A percentile compares a stretch with the other conserved stretches of the same genome.
Conservation (phyloP, 2,797 vertebrate genomes). For the Alectoris magna region DNA sequence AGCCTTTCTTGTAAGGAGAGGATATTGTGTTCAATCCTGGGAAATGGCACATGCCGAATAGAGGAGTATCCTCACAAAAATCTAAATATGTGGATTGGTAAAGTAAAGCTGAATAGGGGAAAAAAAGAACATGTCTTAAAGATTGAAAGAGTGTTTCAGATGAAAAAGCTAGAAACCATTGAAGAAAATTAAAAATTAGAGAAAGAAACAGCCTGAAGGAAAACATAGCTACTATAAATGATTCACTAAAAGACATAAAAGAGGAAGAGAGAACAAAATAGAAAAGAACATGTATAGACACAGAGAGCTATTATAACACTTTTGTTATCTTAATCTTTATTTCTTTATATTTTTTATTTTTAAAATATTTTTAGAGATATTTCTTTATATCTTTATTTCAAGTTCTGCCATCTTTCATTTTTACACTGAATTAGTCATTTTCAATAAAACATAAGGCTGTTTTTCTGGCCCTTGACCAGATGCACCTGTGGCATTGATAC, state of each 20-base stretch:
- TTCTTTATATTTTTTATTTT: no score
- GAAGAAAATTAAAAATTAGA: not conserved
- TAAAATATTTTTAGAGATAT: no score
- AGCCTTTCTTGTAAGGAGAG: not conserved
- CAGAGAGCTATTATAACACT: not conserved
- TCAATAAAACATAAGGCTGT: not conserved
- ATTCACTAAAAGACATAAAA: not conserved
- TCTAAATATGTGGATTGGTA: not conserved
- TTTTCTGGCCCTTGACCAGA: not conserved
- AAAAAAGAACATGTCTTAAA: not conserved
- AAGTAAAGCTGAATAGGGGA: not conserved
- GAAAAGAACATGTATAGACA: not conserved
- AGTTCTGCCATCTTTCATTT: not conserved
- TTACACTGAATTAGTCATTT: not conserved
- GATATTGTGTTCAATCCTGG: not conserved
- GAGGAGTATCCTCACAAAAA: not conserved
- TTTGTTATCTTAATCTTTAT: not conserved
- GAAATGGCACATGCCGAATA: not conserved
- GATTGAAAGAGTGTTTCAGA: not conserved
- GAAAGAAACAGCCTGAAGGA: not conserved
- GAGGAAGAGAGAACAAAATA: not conserved
- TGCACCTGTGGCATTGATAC: not conserved
- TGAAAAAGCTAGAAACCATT: not conserved
- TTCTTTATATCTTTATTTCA: not conserved
- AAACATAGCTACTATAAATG: not conserved